Evolutionary conservation across 53 echinoderm and acorn worm genomes (phyloP), one percentile per base, ranked within the genome.

Genomic region (Mesocentrotus franciscanus): DNA sequence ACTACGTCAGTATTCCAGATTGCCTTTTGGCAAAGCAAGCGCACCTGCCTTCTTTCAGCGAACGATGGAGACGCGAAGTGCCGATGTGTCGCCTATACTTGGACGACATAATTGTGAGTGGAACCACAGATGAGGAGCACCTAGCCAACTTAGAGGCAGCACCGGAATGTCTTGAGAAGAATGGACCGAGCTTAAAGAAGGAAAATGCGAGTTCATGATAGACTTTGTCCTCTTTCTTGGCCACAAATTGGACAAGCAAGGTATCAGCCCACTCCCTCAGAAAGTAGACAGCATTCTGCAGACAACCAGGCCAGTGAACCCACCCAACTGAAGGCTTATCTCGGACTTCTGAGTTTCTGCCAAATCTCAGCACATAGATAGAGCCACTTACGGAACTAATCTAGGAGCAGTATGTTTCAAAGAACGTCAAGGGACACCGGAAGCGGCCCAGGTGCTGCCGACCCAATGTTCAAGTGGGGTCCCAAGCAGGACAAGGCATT

Each of bases 91-190:
- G 95, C 13, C 95, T 94, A 10, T 97, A 96, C 75, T 95, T 97
- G 9, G 97, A 97, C 96, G 97, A 97, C 87, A 96, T 97, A 60
- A 97, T 97, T 17, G 90, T 97, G 26, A 97, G 96, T 70, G 97
- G 97, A 61, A 95, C 75, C 60, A 92, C 59, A 56, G 78, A 61
- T 16, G 78, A 96, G 22, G 97, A 97, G 35, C 96, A 97, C 84
- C 93, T 97, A 59, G 87, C 74, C 12, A 95, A 95, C 61, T 59
- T 95, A 13, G 91, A 90, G 58, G 89, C 78, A 35, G 91, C 75
- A 9, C 60, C 76, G 1, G 59, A 71, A 0, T 14, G 91, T 7
- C 78, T 95, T 10, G 91, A 90, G 78, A 75, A 56, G 20, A 59
- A 93, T 49, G 95, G 95, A 10, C 55, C 95, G 62, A 81, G 76